Base-by-base conservation (phyloP, 2,888 invertebrate genomes). In the Chorisops tibialis region DNA sequence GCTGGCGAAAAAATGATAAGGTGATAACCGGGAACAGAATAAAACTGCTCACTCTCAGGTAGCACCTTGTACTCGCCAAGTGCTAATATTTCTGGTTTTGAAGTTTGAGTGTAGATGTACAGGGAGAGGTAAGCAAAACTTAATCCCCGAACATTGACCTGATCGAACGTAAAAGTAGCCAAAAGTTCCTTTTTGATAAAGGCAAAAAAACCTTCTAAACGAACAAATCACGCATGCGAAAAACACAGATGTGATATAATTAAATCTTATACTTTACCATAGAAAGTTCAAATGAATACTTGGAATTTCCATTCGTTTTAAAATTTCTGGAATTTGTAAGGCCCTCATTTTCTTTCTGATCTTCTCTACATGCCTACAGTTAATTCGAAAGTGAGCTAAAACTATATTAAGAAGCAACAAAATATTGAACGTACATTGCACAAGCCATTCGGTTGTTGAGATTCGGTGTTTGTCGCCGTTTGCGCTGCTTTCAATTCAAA, bases 311-410 rank as follows among this genome's bases (percentile, higher is more conserved):
- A 62, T 72, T 75, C 67, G 74, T 71, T 59, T 77, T 78, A 38
- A 69, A 59, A 61, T 70, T 70, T 63, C 69, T 72, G 48, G 6
- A 37, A 66, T 72, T 74, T 61, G 70, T 61, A 2, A 68, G 62
- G 65, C 78, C 77, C 47, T 79, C 78, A 68, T 76, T 73, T 68
- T 79, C 72, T 56, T 65, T 58, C 14, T 56, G 59, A n/a, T n/a
- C n/a, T n/a, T 70, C 64, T 67, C 63, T 67, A 73, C 76, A 78
- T 59, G 71, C 76, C 76, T 76, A 69, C 30, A 30, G 65, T 48
- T 24, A 59, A 38, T 5, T 30, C n/a, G 24, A 45, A 43, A 43
- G 3, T 38, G 6, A 38, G 16, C 14, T 30, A 47, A 35, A 41
- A 16, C 24, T 56, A 56, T 11, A 18, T n/a, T 51, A 21, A 45